Percentiles rank a stretch among this genome's conserved stretches.
Evolutionary conservation across 1,140 invertebrate genomes (phyloP).

Genomic region (Nautilus pompilius): DNA sequence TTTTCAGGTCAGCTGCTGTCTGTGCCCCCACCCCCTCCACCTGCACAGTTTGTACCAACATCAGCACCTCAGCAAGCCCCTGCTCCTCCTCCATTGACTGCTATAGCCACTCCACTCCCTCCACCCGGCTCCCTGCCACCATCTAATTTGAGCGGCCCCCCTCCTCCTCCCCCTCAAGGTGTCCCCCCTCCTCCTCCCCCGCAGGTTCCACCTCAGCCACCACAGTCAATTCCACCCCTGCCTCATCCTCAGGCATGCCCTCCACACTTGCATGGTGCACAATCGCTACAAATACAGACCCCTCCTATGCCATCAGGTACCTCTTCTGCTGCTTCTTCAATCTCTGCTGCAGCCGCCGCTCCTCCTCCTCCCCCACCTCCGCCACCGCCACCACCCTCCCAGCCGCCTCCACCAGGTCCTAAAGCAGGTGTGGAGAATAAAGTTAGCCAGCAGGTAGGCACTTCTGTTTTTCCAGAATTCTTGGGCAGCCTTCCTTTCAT

Average conservation of each 20-base stretch:
- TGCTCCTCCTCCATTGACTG: not conserved
- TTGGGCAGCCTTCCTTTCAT: not conserved
- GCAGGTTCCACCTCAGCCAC: not conserved
- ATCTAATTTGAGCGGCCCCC: not conserved
- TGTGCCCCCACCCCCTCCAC: slow-evolving; percentile 12
- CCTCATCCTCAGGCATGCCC: slow-evolving; percentile 3
- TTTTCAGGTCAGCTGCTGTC: not conserved
- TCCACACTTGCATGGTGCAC: slow-evolving; percentile 9
- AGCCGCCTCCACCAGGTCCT: not conserved
- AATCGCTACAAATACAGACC: not conserved
- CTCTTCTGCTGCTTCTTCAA: not conserved
- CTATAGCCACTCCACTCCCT: not conserved
- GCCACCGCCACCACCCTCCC: not conserved
- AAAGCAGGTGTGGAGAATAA: not conserved
- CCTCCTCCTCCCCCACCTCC: not conserved
- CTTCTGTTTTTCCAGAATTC: not conserved
- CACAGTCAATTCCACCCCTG: not conserved
- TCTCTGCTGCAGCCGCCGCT: slow-evolving; percentile 1
- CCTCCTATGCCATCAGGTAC: slow-evolving; percentile 7
- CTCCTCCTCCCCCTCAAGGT: not conserved
- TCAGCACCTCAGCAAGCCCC: slow-evolving; percentile 1
- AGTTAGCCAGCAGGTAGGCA: not conserved
- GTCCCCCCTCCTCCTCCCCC: slow-evolving; percentile 1
- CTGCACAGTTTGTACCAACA: not conserved
- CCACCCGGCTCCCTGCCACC: not conserved